Evolutionary conservation across 2,888 invertebrate species (phyloP).

Genomic region (Polymixis flavicincta): DNA sequence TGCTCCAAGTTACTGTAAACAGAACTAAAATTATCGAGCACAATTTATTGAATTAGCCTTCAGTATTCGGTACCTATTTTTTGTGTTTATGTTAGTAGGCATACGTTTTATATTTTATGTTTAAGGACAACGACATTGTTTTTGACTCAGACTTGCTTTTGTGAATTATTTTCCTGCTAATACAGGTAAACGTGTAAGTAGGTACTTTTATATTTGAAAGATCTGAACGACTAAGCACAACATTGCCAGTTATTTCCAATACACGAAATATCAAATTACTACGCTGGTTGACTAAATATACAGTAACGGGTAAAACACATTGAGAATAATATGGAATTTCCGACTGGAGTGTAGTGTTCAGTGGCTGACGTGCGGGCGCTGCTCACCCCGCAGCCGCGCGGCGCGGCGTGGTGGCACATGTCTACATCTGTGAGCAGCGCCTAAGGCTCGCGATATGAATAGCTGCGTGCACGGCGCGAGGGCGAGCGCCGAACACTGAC

Average conservation of each 20-base stretch:
- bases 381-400: neutral
- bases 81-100: neutral
- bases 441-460: conserved; percentile 63
- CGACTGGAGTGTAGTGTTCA: neutral
- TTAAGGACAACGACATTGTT: conserved; percentile 47
- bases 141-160: conserved; percentile 27
- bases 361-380: neutral
- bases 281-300: conserved; percentile 9
- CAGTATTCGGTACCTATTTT: neutral
- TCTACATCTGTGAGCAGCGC: conserved; percentile 19
- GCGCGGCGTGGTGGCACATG: neutral
- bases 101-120: conserved; percentile 18
- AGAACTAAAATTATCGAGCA: conserved; percentile 7
- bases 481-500: conserved; percentile 45
- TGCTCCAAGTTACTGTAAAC: conserved; percentile 25
- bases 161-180: conserved; percentile 49
- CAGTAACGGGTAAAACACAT: conserved; percentile 10
- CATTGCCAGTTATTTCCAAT: conserved; percentile 6
- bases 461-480: conserved; percentile 53
- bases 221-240: neutral
- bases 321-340: conserved; percentile 4
- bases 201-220: conserved; percentile 16
- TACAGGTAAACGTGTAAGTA: conserved; percentile 41
- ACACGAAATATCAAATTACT: conserved; percentile 36
- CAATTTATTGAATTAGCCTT: conserved; percentile 3